Evolutionary conservation across 2,797 vertebrate genomes (phyloP).

Genomic region (Galago senegalensis): DNA sequence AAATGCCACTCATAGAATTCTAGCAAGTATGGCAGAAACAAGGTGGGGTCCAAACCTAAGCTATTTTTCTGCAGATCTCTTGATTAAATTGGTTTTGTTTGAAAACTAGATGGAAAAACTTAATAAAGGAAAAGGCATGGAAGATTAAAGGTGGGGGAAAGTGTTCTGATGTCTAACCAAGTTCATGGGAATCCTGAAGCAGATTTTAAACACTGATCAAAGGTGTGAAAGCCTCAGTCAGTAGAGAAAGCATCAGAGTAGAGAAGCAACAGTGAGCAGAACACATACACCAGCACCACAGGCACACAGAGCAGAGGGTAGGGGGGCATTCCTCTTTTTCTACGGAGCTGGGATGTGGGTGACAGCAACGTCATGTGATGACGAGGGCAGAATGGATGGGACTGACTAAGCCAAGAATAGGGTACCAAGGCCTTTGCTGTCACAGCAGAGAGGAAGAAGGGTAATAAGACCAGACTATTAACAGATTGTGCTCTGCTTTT

Average conservation of each 20-base stretch:
- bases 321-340: conserved; percentile 4
- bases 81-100: conserved; percentile 34
- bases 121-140: conserved; percentile 15
- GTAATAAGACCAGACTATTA: not conserved
- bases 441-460: not conserved
- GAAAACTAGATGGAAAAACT: conserved; percentile 43
- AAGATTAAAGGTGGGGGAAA: not conserved
- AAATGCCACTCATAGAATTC: not conserved
- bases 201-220: conserved; percentile 53
- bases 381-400: not conserved
- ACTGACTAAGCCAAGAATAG: not conserved
- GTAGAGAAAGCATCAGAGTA: conserved; percentile 6
- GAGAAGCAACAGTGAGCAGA: not conserved
- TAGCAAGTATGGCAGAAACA: not conserved
- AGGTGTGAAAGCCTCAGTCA: conserved; percentile 52
- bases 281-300: not conserved
- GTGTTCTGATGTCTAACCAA: not conserved
- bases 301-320: not conserved
- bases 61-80: not conserved
- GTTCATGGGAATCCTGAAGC: conserved; percentile 13
- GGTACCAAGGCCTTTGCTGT: conserved; percentile 21
- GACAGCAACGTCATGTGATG: not conserved
- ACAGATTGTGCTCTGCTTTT: not conserved
- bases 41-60: not conserved
- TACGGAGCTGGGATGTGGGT: not conserved